Evolutionary conservation across 2,797 vertebrate species (phyloP).

Genomic region (Carduelis carduelis): DNA sequence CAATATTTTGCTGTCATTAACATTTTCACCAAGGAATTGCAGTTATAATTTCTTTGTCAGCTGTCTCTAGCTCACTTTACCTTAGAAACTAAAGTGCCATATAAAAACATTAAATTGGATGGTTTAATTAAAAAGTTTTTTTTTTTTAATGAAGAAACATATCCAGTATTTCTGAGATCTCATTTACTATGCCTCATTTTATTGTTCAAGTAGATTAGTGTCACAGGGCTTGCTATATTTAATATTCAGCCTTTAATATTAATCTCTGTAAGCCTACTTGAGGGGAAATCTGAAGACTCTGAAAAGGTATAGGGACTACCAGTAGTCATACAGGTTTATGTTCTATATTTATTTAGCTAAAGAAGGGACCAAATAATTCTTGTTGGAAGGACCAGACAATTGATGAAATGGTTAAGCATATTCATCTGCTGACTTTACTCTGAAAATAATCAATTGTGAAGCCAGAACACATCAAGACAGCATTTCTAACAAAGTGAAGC

Average conservation of each 20-base stretch:
- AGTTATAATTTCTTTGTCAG: slow-evolving; percentile 86
- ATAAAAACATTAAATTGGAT: slow-evolving; percentile 82
- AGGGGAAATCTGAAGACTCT: slow-evolving; percentile 27
- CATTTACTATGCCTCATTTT: slow-evolving; percentile 72
- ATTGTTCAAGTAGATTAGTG: slow-evolving; percentile 75
- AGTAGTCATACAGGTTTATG: background rate
- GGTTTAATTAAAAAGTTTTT: slow-evolving; percentile 80
- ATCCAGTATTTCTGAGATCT: slow-evolving; percentile 72
- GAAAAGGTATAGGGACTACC: slow-evolving; percentile 3
- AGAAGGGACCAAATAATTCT: background rate
- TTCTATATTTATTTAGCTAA: slow-evolving; percentile 31
- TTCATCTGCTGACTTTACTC: background rate
- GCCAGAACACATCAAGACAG: slow-evolving; percentile 5
- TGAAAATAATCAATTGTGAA: background rate
- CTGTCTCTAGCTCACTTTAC: slow-evolving; percentile 82
- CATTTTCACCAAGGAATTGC: slow-evolving; percentile 89
- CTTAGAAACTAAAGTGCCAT: slow-evolving; percentile 78
- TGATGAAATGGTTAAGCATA: background rate
- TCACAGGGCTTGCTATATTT: slow-evolving; percentile 66
- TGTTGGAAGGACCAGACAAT: background rate
- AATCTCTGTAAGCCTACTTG: slow-evolving; percentile 54
- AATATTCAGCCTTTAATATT: slow-evolving; percentile 73
- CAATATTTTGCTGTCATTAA: slow-evolving; percentile 98
- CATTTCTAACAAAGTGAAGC: slow-evolving; percentile 44
- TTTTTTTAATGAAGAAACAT: slow-evolving; percentile 70